phyloP scores from a whole-genome alignment of 2,888 invertebrate genomes.

The Pseudanteris insignis region DNA sequence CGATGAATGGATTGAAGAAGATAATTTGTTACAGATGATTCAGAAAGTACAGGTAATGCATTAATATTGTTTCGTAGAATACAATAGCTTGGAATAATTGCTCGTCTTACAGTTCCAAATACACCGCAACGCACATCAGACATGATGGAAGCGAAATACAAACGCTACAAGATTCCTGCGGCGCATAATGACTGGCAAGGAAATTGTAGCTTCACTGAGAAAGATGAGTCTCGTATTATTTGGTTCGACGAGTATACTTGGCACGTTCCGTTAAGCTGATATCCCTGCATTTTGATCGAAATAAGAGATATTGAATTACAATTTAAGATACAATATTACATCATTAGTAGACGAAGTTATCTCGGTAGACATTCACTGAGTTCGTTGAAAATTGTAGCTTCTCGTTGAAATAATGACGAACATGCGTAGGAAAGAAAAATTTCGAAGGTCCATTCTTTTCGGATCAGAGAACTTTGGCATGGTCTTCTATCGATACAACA shows the following conservation, averaged over 20 bases:
- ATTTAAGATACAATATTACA: not conserved
- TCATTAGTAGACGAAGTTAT: too few species aligned
- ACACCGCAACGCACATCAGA: slow-evolving; percentile 4
- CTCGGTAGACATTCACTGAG: too few species aligned
- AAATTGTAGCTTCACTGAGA: slow-evolving; percentile 20
- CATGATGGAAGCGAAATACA: slow-evolving; percentile 29
- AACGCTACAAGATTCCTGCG: slow-evolving; percentile 16
- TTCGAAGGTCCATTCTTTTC: too few species aligned
- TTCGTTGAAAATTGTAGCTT: too few species aligned
- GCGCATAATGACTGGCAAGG: slow-evolving; percentile 28
- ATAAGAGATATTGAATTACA: slow-evolving; percentile 3
- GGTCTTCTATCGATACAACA: too few species aligned
- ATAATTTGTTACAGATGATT: too few species aligned
- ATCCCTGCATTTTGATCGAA: slow-evolving; percentile 14
- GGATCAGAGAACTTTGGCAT: too few species aligned
- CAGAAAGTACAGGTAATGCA: not conserved
- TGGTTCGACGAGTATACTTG: slow-evolving; percentile 18
- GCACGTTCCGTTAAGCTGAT: slow-evolving; percentile 17
- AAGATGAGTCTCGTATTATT: slow-evolving; percentile 18
- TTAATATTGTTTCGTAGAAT: slow-evolving; percentile 6
- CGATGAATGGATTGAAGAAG: too few species aligned
- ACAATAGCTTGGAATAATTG: slow-evolving; percentile 17
- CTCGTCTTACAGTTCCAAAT: slow-evolving; percentile 12
- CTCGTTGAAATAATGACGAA: too few species aligned
- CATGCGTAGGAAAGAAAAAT: too few species aligned